Percentiles rank a stretch among this genome's conserved stretches.
Evolutionary conservation across 1,140 invertebrate genomes (phyloP).

Genomic region (Tetramorium alpestre): DNA sequence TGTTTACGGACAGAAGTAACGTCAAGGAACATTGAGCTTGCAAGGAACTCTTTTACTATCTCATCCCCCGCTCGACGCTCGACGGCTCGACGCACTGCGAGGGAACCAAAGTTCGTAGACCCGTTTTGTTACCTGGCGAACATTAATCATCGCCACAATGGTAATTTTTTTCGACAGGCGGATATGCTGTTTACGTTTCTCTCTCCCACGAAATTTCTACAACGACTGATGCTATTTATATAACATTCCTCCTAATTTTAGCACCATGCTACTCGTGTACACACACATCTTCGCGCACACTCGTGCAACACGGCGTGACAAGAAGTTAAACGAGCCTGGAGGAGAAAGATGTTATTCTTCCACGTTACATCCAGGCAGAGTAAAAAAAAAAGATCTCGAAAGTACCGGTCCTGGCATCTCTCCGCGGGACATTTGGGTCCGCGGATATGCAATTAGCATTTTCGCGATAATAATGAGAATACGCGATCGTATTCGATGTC

Average conservation of each 20-base stretch:
- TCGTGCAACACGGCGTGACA: neutral
- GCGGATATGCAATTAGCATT: neutral
- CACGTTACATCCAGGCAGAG: neutral
- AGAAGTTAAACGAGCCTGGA: conserved; percentile 28
- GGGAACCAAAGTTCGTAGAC: neutral
- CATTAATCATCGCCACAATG: conserved; percentile 17
- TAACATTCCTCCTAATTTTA: conserved; percentile 73
- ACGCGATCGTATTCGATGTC: neutral
- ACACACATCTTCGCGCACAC: conserved; percentile 15
- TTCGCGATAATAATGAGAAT: neutral
- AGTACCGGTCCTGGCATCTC: too few relatives aligned
- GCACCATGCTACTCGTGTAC: conserved; percentile 34
- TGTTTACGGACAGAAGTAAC: conserved; percentile 6
- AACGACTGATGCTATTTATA: conserved; percentile 71
- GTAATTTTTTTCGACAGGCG: conserved; percentile 44
- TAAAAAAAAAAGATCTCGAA: too few relatives aligned
- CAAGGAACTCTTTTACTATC: conserved; percentile 1
- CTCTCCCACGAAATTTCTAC: conserved; percentile 65
- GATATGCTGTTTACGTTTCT: conserved; percentile 69
- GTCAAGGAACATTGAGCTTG: neutral
- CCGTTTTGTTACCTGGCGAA: neutral
- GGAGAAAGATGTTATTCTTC: conserved; percentile 6
- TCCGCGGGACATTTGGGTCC: too few relatives aligned
- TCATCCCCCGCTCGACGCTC: too few relatives aligned
- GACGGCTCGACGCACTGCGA: neutral